A percentile compares a stretch with the other conserved stretches of the same genome.
Conservation (phyloP, 2,113 vertebrate species). For the Sylvilagus bachmani region DNA sequence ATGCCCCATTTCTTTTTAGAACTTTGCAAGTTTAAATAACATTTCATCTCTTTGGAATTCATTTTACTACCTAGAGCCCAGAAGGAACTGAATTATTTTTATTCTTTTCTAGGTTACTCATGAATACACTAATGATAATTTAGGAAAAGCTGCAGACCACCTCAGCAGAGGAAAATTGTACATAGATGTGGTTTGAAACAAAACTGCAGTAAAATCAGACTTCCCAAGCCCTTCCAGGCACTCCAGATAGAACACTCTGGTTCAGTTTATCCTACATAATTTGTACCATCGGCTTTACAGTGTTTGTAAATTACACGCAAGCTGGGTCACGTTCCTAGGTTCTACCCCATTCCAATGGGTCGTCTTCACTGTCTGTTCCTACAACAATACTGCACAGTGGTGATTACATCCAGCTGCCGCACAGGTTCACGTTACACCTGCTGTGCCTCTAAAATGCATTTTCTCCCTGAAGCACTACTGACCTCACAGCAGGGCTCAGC, state of each 20-base stretch:
- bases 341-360: background rate
- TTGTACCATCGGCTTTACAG: background rate
- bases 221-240: background rate
- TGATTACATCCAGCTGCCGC: background rate
- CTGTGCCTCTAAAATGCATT: background rate
- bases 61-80: background rate
- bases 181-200: background rate
- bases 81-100: too few relatives aligned
- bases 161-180: background rate
- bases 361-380: background rate
- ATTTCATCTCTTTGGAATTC: constrained; percentile 5
- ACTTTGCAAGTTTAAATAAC: background rate
- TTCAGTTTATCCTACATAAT: background rate
- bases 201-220: constrained; percentile 18
- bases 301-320: background rate
- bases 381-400: background rate
- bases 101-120: background rate
- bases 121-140: background rate
- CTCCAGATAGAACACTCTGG: background rate
- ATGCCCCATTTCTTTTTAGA: background rate
- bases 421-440: background rate
- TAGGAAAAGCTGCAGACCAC: background rate
- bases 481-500: background rate
- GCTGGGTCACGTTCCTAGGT: background rate
- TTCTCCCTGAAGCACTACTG: background rate